Evolutionary conservation across 1,140 invertebrate genomes (phyloP), one percentile per base, ranked within the genome.

Genomic region (Cotesia glomerata): DNA sequence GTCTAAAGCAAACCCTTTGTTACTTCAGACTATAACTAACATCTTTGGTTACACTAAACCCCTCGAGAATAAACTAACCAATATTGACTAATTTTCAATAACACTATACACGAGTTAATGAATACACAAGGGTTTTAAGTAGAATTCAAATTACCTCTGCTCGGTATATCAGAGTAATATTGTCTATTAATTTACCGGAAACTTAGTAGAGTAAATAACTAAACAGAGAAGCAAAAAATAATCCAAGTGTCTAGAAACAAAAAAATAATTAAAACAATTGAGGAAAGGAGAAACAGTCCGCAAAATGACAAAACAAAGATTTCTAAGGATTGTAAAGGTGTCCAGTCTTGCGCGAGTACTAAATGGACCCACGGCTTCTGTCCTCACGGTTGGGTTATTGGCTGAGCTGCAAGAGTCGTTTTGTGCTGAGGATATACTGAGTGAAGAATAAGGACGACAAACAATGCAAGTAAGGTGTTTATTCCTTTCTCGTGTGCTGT

Each of bases 331-430:
- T 59, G 26, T 35, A 9, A 58, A 62, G 35, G 59, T 62, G 34
- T 62, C 59, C 35, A 62, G 14, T 54, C 18, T 35, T 26, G 18
- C 7, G 16, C 11, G 39, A 45, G 49, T 18, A 64, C 58, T 71
- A 54, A 72, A 66, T 72, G 70, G 62, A 64, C 62, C 14, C 8
- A 14, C 58, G 70, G 49, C 63, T 66, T 72, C 66, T 72, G 63
- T 66, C 70, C 70, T 72, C 36, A 59, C 70, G 70, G 51, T 72
- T 72, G 52, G 62, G 34, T 72, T 66, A 52, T 66, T 66, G 61
- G 11, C 68, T 49, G 35, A 49, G 11, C 68, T 49, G 35, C 36
- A 45, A 61, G 16, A 56, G 35, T 61, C 26, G 56, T 69, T 61
- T 69, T 58, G 49, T 49, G 39, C 56, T 49, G 56, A 9, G 45